Percentiles rank a stretch among this genome's conserved stretches.
These are phyloP conservation scores for Caenorhabditis sulstoni DNA, from an alignment of 2,888 invertebrate genomes.

Conservation along the genomic window DNA sequence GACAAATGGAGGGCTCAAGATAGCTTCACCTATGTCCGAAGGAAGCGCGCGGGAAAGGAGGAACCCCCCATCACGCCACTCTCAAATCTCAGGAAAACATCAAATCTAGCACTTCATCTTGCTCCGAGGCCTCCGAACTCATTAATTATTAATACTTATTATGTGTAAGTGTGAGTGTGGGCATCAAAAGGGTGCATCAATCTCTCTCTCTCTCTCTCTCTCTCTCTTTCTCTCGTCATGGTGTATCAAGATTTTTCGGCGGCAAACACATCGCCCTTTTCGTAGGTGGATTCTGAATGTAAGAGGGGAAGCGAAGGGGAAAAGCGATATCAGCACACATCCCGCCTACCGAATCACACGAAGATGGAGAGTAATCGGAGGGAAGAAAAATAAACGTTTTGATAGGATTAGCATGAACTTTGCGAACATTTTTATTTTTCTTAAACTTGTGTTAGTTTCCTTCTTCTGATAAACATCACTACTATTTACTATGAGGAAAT, in stretches of 20 bases:
- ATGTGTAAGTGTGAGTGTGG: constrained; percentile 52
- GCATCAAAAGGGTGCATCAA: constrained; percentile 50
- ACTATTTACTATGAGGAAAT: not conserved
- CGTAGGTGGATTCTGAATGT: constrained; percentile 34
- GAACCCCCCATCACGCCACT: too few relatives aligned
- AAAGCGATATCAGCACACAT: constrained; percentile 21
- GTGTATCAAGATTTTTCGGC: constrained; percentile 43
- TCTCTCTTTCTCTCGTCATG: too few relatives aligned
- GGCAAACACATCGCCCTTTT: constrained; percentile 31
- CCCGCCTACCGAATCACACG: constrained; percentile 16
- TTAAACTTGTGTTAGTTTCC: not conserved
- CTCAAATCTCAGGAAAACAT: constrained; percentile 29
- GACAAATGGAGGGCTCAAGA: not conserved
- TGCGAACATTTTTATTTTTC: constrained; percentile 5
- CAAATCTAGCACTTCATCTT: constrained; percentile 57
- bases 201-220: too few relatives aligned
- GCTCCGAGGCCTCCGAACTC: constrained; percentile 41
- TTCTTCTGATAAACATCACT: constrained; percentile 29
- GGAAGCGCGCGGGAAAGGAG: constrained; percentile 19
- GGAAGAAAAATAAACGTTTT: constrained; percentile 18
- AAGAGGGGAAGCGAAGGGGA: constrained; percentile 1
- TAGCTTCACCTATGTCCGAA: constrained; percentile 2
- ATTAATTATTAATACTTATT: constrained; percentile 64
- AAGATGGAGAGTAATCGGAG: not conserved
- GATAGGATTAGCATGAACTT: constrained; percentile 53